Evolutionary conservation across 2,888 invertebrate species (phyloP).

Genomic region (Choreutis nemorana): DNA sequence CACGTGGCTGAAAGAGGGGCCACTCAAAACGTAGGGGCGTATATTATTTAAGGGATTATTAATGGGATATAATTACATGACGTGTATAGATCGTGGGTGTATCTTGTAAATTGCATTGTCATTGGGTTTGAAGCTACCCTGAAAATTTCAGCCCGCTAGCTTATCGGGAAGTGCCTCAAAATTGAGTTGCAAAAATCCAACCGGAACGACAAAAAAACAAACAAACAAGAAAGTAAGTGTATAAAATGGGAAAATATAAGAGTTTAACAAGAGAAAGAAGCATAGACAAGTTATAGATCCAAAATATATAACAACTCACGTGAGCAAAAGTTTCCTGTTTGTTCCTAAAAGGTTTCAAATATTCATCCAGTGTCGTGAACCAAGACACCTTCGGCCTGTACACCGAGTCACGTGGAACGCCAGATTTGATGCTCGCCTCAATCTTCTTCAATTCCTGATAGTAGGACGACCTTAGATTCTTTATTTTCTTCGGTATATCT

Average conservation of each 20-base stretch:
- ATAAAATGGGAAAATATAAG: neutral
- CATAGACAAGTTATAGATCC: neutral
- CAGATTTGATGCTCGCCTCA: slow-evolving; percentile 7
- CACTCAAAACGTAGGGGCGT: neutral
- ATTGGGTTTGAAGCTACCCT: no score
- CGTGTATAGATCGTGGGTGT: no score
- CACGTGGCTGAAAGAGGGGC: neutral
- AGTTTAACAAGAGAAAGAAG: neutral
- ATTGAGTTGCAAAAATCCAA: no score
- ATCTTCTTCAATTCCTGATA: slow-evolving; percentile 15
- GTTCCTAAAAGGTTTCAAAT: slow-evolving; percentile 5
- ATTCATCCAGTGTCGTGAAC: slow-evolving; percentile 10
- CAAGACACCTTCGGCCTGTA: no score
- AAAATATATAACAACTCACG: neutral
- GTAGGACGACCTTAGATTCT: slow-evolving; percentile 16
- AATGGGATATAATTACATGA: no score
- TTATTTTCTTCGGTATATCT: slow-evolving; percentile 16
- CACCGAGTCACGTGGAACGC: slow-evolving; percentile 2
- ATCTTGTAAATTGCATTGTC: no score
- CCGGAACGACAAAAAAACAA: no score
- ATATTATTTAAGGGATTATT: no score
- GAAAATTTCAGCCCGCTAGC: no score
- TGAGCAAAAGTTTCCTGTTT: neutral
- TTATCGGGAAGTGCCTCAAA: no score
- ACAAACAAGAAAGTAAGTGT: no score